Base-by-base conservation (phyloP, 1,140 invertebrate genomes). In the Lutraria rhynchaena region DNA sequence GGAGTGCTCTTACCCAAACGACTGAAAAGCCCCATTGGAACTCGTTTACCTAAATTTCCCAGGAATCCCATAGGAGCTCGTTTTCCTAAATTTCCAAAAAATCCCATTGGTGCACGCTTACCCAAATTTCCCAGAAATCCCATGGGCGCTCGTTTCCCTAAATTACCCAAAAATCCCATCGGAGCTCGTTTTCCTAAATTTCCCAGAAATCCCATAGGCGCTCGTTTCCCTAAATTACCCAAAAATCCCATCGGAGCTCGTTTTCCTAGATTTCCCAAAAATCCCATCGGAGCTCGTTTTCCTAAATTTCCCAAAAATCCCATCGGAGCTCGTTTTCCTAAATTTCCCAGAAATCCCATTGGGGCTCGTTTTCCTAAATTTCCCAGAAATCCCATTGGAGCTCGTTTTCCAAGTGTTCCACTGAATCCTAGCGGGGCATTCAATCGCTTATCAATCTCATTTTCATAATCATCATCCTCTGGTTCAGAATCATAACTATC, bases 71-170 rank as follows among this genome's bases (percentile, higher is more conserved):
- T 76, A 2, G 58, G 58, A 9, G 27, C 11, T 53, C 61, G 37
- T 65, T 77, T 77, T 53, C 75, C 75, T 24, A 77, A 33, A 19
- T 67, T 60, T 29, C 75, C 60, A 3, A 13, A 55, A 22, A 67
- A 77, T 37, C 75, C 75, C 61, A 77, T 63, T 4, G 75, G 75
- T 31, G 75, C 27, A n/a, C 75, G 35, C 67, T 67, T 61, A 49
- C 51, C 61, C n/a, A 65, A 31, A 19, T 73, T 22, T 3, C 60
- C 44, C 17, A 44, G 3, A 22, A 67, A 46, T 29, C 35, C 58
- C 44, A 77, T 24, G 3, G 75, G 60, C 22, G 37, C 33, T 27
- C 75, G 37, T 57, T 77, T 77, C 9, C 75, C 75, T 22, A 77
- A 22, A 15, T 60, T 33, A 27, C 75, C 75, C 13, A 53, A 22